Conservation (phyloP, 2,797 vertebrate species). For the Gallinago stenura region DNA sequence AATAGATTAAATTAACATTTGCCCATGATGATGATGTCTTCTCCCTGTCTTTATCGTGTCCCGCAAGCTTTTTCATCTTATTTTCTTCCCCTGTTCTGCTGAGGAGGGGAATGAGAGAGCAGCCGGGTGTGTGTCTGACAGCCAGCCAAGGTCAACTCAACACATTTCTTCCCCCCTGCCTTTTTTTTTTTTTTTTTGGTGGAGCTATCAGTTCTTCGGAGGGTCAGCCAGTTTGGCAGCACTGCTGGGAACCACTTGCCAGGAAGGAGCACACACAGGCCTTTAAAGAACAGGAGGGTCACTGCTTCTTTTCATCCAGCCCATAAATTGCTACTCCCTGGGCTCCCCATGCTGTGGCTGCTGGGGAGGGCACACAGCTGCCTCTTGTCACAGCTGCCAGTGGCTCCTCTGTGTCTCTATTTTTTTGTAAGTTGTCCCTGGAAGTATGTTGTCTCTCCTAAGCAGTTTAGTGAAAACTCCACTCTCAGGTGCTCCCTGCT, state of each 20-base stretch:
- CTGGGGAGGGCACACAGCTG: neutral
- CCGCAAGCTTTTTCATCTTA: neutral
- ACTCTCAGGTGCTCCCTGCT: neutral
- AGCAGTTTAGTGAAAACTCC: neutral
- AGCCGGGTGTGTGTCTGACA: neutral
- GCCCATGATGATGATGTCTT: neutral
- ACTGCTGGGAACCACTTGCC: neutral
- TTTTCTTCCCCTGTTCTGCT: neutral
- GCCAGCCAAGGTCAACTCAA: neutral
- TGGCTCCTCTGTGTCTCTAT: neutral
- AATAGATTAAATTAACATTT: neutral
- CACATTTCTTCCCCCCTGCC: too few species aligned
- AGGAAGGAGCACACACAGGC: neutral
- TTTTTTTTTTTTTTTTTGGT: neutral
- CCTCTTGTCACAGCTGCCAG: neutral
- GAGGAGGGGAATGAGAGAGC: neutral
- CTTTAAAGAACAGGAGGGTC: neutral
- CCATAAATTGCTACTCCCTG: neutral
- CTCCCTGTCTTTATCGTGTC: neutral
- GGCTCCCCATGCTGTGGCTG: neutral
- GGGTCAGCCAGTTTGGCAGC: neutral
- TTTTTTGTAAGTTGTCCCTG: neutral
- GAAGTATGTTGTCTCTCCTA: neutral
- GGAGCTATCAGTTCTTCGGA: neutral
- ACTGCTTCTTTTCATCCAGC: neutral